Conservation (phyloP, 1,140 invertebrate genomes). For the Andrena cerasifolii region DNA sequence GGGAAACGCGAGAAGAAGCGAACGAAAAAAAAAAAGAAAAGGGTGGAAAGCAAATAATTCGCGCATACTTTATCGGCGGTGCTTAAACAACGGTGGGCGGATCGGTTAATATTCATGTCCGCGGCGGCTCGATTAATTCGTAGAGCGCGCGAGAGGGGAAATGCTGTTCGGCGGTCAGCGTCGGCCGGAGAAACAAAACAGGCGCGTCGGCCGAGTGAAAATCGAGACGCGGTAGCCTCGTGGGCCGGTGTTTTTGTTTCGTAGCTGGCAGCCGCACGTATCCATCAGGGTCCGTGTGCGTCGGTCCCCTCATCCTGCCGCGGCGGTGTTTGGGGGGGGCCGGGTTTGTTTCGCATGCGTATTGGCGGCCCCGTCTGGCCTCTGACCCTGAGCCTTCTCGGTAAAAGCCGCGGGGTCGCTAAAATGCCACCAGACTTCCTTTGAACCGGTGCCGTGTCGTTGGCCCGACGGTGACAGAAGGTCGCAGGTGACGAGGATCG, state of each 20-base stretch:
- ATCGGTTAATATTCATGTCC: slow-evolving; percentile 25
- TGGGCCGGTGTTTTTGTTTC: slow-evolving; percentile 29
- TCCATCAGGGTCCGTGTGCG: not conserved
- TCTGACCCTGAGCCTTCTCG: slow-evolving; percentile 70
- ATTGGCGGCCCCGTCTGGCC: slow-evolving; percentile 68
- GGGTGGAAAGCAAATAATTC: slow-evolving; percentile 25
- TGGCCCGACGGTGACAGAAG: slow-evolving; percentile 69
- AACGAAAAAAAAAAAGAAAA: not conserved
- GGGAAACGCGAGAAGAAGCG: too few species aligned
- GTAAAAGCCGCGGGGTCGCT: slow-evolving; percentile 69
- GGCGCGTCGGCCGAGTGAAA: slow-evolving; percentile 17
- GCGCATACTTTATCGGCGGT: slow-evolving; percentile 19
- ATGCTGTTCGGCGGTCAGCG: not conserved
- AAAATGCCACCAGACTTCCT: slow-evolving; percentile 72
- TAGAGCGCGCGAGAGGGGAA: not conserved
- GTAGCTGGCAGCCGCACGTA: not conserved
- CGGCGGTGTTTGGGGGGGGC: not conserved
- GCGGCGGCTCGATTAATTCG: slow-evolving; percentile 18
- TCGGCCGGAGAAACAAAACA: not conserved
- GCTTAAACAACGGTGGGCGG: not conserved
- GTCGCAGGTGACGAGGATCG: slow-evolving; percentile 71
- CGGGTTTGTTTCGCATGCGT: slow-evolving; percentile 50
- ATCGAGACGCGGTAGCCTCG: slow-evolving; percentile 39
- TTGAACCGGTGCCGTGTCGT: slow-evolving; percentile 71
- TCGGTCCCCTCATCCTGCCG: slow-evolving; percentile 37